These are phyloP conservation scores for Ophthalmotilapia sp. DNA, from an alignment of 2,113 vertebrate genomes.

Conservation along the genomic window DNA sequence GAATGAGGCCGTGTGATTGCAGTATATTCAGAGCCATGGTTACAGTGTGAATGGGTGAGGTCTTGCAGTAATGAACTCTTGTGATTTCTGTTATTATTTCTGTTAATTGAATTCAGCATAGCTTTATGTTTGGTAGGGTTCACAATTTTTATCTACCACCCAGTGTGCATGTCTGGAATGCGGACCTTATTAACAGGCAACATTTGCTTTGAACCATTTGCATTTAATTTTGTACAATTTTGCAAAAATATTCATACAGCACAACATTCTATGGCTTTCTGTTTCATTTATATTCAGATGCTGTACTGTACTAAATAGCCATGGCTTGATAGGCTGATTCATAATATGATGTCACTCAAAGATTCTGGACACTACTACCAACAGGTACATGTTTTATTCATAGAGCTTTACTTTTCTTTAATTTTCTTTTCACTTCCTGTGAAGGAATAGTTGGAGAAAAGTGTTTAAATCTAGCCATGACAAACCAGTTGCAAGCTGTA, in stretches of 20 bases:
- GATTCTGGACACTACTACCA: constrained; percentile 52
- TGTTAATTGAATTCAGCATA: constrained; percentile 26
- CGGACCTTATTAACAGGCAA: constrained; percentile 42
- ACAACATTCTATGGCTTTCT: constrained; percentile 11
- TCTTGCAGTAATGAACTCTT: constrained; percentile 15
- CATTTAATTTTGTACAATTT: constrained; percentile 59
- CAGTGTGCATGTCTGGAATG: background rate
- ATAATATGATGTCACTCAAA: constrained; percentile 68
- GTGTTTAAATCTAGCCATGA: background rate
- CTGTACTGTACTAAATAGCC: constrained; percentile 39
- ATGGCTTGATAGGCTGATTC: constrained; percentile 57
- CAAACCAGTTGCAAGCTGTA: background rate
- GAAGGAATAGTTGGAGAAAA: background rate
- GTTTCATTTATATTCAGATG: constrained; percentile 57
- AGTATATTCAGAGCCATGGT: background rate
- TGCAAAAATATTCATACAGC: constrained; percentile 22
- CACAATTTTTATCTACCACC: background rate
- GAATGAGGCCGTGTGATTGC: background rate
- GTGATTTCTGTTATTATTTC: constrained; percentile 32
- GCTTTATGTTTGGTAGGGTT: background rate
- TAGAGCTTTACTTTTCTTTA: constrained; percentile 29
- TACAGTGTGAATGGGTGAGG: background rate
- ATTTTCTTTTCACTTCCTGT: constrained; percentile 48
- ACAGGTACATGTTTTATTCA: constrained; percentile 72
- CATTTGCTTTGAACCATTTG: constrained; percentile 49